A percentile compares a stretch with the other conserved stretches of the same genome.
These are phyloP conservation scores for Cephus sareptanus DNA, from an alignment of 2,888 invertebrate genomes.

Conservation along the genomic window DNA sequence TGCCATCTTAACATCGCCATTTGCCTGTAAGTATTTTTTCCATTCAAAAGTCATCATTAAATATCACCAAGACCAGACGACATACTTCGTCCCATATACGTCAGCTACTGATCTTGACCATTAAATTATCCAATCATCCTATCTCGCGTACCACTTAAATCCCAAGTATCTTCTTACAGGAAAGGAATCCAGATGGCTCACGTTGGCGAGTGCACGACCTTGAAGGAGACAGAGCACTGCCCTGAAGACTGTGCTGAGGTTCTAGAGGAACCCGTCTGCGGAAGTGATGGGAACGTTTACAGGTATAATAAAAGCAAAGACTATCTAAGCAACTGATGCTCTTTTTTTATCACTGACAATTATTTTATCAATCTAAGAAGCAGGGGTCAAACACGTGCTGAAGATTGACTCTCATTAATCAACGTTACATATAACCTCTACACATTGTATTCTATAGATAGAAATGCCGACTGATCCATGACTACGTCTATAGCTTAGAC, in stretches of 20 bases:
- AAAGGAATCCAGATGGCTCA: constrained; percentile 89
- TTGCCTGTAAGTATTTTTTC: constrained; percentile 76
- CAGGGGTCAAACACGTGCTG: neutral
- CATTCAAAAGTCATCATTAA: neutral
- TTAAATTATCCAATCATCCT: neutral
- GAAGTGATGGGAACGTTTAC: constrained; percentile 90
- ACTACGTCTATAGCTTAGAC: neutral
- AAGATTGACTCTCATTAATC: neutral
- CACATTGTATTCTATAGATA: neutral
- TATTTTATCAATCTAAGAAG: neutral
- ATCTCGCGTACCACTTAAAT: constrained; percentile 9
- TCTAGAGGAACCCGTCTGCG: constrained; percentile 82
- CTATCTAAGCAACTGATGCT: neutral
- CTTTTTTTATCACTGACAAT: neutral
- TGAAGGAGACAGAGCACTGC: constrained; percentile 75
- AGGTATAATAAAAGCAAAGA: constrained; percentile 68
- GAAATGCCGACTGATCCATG: no score
- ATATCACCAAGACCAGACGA: neutral
- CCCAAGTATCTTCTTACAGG: constrained; percentile 64
- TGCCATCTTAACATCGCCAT: constrained; percentile 86
- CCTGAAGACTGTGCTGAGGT: constrained; percentile 71
- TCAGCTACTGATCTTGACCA: neutral
- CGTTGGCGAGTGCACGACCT: constrained; percentile 85
- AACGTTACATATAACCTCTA: neutral
- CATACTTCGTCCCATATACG: neutral